Conservation (phyloP, 2,113 vertebrate species). For the Phalacrocorax carbo region DNA sequence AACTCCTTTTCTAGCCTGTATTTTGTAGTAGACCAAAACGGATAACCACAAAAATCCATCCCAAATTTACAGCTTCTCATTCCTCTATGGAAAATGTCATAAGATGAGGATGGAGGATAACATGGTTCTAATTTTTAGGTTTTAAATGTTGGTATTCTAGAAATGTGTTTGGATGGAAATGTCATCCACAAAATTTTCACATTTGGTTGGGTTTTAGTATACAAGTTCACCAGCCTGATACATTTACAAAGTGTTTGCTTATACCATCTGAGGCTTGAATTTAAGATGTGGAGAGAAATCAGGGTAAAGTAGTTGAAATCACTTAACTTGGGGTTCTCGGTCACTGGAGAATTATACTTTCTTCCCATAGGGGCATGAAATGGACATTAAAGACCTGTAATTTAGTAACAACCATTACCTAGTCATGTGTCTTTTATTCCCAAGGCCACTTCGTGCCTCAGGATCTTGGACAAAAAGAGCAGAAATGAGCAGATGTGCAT, state of each 20-base stretch:
- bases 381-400: neutral
- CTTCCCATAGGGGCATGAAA: neutral
- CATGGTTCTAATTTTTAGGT: neutral
- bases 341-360: neutral
- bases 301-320: neutral
- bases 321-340: neutral
- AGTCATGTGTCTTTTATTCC: neutral
- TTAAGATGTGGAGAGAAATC: neutral
- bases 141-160: neutral
- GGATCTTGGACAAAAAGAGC: neutral
- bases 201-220: neutral
- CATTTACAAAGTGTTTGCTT: neutral
- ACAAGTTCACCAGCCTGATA: neutral
- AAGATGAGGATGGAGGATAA: neutral
- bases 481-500: neutral
- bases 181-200: neutral
- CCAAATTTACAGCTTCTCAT: neutral
- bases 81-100: neutral
- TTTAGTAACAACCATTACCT: neutral
- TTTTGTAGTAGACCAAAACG: neutral
- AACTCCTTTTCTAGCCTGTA: neutral
- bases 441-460: neutral
- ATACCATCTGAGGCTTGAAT: neutral
- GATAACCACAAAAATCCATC: neutral
- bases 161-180: neutral